These are phyloP conservation scores for Mycalesis mineus DNA, from an alignment of 2,888 invertebrate genomes.

Conservation along the genomic window DNA sequence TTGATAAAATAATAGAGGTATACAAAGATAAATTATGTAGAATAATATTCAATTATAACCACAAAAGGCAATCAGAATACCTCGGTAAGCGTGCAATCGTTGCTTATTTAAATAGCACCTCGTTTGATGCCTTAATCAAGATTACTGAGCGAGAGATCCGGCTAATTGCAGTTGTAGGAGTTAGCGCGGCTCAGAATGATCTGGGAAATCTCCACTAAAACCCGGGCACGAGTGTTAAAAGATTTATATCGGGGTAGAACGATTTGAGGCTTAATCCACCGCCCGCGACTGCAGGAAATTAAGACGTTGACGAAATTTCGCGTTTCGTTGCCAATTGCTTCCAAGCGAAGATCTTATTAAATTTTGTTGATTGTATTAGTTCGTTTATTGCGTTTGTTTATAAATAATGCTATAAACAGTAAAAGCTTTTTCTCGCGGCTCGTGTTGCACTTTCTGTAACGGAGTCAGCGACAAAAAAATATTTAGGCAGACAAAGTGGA, in stretches of 20 bases:
- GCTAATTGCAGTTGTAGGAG: slow-evolving; percentile 74
- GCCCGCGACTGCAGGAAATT: slow-evolving; percentile 57
- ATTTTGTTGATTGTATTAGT: neutral
- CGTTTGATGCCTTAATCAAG: slow-evolving; percentile 51
- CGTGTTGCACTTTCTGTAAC: no score
- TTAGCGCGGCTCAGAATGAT: slow-evolving; percentile 58
- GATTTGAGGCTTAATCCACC: slow-evolving; percentile 50
- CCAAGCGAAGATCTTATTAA: slow-evolving; percentile 6
- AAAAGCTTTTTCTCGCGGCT: no score
- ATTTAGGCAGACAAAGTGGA: neutral
- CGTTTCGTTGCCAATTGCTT: slow-evolving; percentile 1
- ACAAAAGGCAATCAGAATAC: slow-evolving; percentile 28
- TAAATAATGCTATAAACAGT: no score
- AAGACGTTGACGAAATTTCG: slow-evolving; percentile 48
- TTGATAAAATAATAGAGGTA: no score
- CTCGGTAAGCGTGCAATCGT: slow-evolving; percentile 29
- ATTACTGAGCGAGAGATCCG: slow-evolving; percentile 60
- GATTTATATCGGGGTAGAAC: slow-evolving; percentile 69
- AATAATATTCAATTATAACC: slow-evolving; percentile 27
- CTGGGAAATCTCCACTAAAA: slow-evolving; percentile 40
- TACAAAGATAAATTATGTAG: no score
- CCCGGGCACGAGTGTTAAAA: slow-evolving; percentile 70
- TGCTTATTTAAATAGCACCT: slow-evolving; percentile 48
- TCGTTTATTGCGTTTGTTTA: neutral
- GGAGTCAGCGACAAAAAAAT: no score